phyloP scores from a whole-genome alignment of 2,888 invertebrate genomes.

The Pandemis cinnamomeana region DNA sequence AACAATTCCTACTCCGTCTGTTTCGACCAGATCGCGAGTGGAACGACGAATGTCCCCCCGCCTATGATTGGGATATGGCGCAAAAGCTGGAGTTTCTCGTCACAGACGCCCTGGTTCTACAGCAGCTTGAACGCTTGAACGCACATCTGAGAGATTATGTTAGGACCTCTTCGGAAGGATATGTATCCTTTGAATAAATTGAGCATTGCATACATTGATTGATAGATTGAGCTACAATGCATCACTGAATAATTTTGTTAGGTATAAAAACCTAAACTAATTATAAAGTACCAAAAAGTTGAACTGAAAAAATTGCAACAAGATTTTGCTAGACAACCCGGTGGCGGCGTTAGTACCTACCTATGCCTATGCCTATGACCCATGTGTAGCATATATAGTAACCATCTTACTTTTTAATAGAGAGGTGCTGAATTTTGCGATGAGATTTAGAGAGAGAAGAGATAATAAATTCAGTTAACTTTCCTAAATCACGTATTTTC shows the following conservation, averaged over 20 bases:
- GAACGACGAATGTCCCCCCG: conserved; percentile 56
- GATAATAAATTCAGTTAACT: conserved; percentile 14
- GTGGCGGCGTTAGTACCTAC: no score
- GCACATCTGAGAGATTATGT: conserved; percentile 59
- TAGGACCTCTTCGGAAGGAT: conserved; percentile 57
- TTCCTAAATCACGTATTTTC: conserved; percentile 38
- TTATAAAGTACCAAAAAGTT: no score
- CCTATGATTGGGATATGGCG: conserved; percentile 60
- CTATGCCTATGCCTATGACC: no score
- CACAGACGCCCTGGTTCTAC: conserved; percentile 53
- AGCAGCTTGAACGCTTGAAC: conserved; percentile 59
- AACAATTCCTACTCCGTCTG: neutral
- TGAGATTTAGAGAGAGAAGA: no score
- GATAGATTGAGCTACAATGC: neutral
- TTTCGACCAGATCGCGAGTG: conserved; percentile 54
- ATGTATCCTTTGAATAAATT: conserved; percentile 73
- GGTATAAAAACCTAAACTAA: no score
- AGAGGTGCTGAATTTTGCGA: no score
- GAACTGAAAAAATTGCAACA: no score
- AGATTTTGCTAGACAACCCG: no score
- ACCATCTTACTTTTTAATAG: no score
- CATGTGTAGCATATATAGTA: no score
- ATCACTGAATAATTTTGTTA: no score
- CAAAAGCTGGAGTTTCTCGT: conserved; percentile 61
- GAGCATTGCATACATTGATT: no score